Percentiles rank a stretch among this genome's conserved stretches.
Evolutionary conservation across 2,113 vertebrate genomes (phyloP).

Genomic region (Epinephelus fuscoguttatus): DNA sequence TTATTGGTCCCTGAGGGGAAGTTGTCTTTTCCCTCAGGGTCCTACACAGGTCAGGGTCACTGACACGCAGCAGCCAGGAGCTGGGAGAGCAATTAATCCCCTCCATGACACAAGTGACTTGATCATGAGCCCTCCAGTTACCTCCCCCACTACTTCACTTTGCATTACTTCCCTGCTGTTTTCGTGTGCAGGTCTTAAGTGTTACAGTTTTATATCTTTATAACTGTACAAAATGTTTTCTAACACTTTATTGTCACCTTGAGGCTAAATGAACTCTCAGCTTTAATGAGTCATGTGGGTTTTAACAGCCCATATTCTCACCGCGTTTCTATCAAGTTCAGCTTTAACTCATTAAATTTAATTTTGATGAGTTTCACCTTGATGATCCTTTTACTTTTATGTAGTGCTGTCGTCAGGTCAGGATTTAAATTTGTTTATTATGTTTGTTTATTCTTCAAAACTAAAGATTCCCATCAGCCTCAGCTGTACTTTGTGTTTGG

Average conservation of each 20-base stretch:
- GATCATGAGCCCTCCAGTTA: background rate
- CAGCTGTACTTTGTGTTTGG: too few species aligned
- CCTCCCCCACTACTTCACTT: background rate
- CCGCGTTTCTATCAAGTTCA: background rate
- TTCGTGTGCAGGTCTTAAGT: background rate
- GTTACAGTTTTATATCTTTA: background rate
- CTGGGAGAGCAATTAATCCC: background rate
- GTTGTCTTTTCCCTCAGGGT: background rate
- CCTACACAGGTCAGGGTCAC: slow-evolving; percentile 8
- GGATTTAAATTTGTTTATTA: too few species aligned
- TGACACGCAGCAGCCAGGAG: background rate
- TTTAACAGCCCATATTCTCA: background rate
- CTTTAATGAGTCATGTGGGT: background rate
- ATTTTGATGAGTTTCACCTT: background rate
- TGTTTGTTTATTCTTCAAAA: too few species aligned
- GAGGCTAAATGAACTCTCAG: background rate
- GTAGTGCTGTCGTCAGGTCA: background rate
- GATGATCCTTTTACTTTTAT: background rate
- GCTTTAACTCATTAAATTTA: background rate
- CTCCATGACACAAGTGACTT: background rate
- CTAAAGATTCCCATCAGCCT: too few species aligned
- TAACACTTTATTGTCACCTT: background rate
- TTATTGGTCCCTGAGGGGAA: slow-evolving; percentile 33
- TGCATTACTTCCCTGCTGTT: background rate
- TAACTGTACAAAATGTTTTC: background rate